Conservation (phyloP, 2,113 vertebrate genomes). For the Psettodes erumei region DNA sequence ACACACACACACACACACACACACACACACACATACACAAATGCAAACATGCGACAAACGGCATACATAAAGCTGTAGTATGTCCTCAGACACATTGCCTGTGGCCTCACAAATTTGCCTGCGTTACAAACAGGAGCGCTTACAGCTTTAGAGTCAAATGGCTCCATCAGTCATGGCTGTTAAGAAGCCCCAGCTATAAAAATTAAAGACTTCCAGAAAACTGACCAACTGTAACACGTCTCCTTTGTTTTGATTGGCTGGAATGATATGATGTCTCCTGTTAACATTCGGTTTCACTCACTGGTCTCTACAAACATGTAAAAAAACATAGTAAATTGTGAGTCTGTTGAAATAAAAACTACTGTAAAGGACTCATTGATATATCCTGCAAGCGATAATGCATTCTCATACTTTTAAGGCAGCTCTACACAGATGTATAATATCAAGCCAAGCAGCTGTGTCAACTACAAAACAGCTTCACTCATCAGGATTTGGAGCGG, state of each 20-base stretch:
- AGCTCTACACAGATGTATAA: constrained; percentile 30
- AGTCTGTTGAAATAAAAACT: constrained; percentile 22
- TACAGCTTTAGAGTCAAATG: constrained; percentile 66
- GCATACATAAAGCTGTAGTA: constrained; percentile 50
- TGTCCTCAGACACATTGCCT: constrained; percentile 55
- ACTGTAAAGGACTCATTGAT: constrained; percentile 16
- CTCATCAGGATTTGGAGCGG: background rate
- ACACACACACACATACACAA: constrained; percentile 28
- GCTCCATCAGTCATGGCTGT: constrained; percentile 78
- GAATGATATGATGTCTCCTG: constrained; percentile 60
- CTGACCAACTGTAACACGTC: constrained; percentile 73
- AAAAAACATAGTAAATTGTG: constrained; percentile 32
- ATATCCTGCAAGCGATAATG: background rate
- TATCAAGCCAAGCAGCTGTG: constrained; percentile 22
- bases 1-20: constrained; percentile 3
- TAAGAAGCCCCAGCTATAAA: constrained; percentile 74
- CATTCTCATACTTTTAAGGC: constrained; percentile 28
- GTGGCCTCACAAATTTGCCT: constrained; percentile 52
- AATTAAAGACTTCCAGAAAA: constrained; percentile 80
- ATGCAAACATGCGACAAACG: constrained; percentile 49
- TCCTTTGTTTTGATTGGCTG: constrained; percentile 76
- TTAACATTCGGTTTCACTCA: constrained; percentile 66
- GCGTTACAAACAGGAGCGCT: constrained; percentile 69
- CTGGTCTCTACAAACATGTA: constrained; percentile 47
- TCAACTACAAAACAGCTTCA: constrained; percentile 33